phyloP scores from a whole-genome alignment of 2,888 invertebrate genomes.

The Caenorhabditis sp. region DNA sequence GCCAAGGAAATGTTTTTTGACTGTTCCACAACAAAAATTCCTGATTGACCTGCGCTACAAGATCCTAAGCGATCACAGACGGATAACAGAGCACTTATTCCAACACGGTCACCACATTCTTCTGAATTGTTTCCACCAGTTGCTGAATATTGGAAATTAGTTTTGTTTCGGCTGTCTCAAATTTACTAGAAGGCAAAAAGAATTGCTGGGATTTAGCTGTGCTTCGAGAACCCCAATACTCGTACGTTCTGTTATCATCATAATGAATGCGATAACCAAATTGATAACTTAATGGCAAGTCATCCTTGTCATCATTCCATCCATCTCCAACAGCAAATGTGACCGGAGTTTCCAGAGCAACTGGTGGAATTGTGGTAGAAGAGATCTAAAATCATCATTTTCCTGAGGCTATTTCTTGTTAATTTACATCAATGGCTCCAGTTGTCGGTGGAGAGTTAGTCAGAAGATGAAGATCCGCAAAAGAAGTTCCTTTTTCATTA shows the following conservation, averaged over 20 bases:
- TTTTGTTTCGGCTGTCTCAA: no score
- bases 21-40: constrained; percentile 38
- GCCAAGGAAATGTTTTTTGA: constrained; percentile 57
- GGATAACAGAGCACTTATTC: constrained; percentile 65
- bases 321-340: constrained; percentile 66
- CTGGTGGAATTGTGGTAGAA: constrained; percentile 2
- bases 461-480: constrained; percentile 43
- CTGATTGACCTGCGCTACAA: constrained; percentile 63
- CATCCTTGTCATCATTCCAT: constrained; percentile 64
- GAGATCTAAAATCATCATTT: constrained; percentile 30
- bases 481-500: constrained; percentile 54
- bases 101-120: constrained; percentile 65
- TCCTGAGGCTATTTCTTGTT: not conserved
- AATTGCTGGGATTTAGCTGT: constrained; percentile 54
- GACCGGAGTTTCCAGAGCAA: constrained; percentile 51
- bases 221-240: constrained; percentile 50
- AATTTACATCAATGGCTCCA: constrained; percentile 52
- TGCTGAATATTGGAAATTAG: constrained; percentile 59
- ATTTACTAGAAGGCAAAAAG: constrained; percentile 63
- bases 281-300: constrained; percentile 58
- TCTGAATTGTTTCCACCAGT: constrained; percentile 52
- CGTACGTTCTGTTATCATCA: constrained; percentile 31
- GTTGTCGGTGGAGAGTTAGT: constrained; percentile 61
- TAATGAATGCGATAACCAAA: constrained; percentile 54
- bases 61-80: constrained; percentile 69